Conservation (phyloP, 2,888 invertebrate genomes). For the Stenolophus ochropezus region DNA sequence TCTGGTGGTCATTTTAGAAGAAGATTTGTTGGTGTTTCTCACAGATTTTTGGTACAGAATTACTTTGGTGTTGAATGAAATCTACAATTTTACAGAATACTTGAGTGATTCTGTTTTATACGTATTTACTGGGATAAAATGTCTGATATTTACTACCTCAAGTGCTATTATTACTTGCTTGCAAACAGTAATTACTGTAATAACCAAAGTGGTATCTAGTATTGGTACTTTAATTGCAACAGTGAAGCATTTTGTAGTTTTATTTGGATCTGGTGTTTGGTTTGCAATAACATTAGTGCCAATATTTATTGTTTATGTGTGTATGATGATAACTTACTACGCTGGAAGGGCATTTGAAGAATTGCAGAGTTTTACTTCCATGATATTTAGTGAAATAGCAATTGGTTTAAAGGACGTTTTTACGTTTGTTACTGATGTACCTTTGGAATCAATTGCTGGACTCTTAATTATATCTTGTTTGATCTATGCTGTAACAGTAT, state of each 20-base stretch:
- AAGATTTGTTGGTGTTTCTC: conserved; percentile 66
- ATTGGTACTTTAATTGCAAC: conserved; percentile 63
- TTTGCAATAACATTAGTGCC: conserved; percentile 67
- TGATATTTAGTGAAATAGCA: conserved; percentile 35
- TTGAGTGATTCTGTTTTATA: conserved; percentile 31
- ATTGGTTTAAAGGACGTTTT: conserved; percentile 57
- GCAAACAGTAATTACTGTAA: conserved; percentile 12
- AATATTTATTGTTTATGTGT: conserved; percentile 64
- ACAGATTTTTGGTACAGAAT: conserved; percentile 63
- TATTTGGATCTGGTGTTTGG: conserved; percentile 69
- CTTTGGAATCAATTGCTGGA: conserved; percentile 67
- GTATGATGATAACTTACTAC: conserved; percentile 61
- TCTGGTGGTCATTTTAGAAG: conserved; percentile 63
- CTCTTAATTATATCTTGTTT: conserved; percentile 66
- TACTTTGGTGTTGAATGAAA: conserved; percentile 36
- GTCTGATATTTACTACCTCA: conserved; percentile 37
- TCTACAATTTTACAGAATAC: conserved; percentile 32
- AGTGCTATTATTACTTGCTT: conserved; percentile 1
- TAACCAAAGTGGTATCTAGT: conserved; percentile 57
- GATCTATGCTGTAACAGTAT: conserved; percentile 66
- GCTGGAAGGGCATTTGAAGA: conserved; percentile 61
- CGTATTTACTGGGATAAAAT: conserved; percentile 25
- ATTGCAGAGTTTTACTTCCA: conserved; percentile 32
- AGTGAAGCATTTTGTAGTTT: conserved; percentile 65
- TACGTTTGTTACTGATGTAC: conserved; percentile 68